These are phyloP conservation scores for Scytalopus superciliaris DNA, from an alignment of 2,113 vertebrate species.

Conservation along the genomic window DNA sequence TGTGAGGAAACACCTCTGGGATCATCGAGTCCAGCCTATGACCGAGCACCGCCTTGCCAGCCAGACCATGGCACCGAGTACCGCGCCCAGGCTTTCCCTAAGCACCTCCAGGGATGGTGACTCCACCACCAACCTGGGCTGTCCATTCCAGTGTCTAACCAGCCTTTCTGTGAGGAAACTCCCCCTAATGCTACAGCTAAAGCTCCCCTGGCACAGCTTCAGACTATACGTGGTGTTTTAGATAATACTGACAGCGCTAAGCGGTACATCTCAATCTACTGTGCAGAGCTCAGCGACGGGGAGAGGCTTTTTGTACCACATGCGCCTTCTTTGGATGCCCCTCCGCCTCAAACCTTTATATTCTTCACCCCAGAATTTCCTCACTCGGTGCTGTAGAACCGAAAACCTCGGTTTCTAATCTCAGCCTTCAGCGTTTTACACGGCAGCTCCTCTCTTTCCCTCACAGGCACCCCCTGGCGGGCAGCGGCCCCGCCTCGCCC, in stretches of 20 bases:
- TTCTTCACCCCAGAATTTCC: too few species aligned
- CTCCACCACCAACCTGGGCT: too few species aligned
- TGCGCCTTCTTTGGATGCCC: neutral
- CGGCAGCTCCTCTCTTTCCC: neutral
- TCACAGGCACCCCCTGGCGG: too few species aligned
- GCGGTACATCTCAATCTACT: neutral
- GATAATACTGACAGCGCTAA: neutral
- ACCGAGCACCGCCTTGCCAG: neutral
- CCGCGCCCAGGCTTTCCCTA: neutral
- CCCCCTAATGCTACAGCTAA: neutral
- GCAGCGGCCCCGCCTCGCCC: too few species aligned
- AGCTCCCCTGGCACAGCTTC: neutral
- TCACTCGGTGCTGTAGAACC: too few species aligned
- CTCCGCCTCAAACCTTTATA: neutral
- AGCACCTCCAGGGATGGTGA: neutral
- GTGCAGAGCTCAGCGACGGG: neutral
- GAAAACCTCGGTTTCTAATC: neutral
- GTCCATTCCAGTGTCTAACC: neutral
- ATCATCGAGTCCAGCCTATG: neutral
- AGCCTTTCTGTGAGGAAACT: neutral
- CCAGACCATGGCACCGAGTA: neutral
- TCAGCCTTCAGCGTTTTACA: neutral
- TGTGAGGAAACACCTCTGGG: neutral
- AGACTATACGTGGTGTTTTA: neutral
- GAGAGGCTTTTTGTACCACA: neutral